phyloP scores from a whole-genome alignment of 2,113 vertebrate species.

The Peromyscus maniculatus region DNA sequence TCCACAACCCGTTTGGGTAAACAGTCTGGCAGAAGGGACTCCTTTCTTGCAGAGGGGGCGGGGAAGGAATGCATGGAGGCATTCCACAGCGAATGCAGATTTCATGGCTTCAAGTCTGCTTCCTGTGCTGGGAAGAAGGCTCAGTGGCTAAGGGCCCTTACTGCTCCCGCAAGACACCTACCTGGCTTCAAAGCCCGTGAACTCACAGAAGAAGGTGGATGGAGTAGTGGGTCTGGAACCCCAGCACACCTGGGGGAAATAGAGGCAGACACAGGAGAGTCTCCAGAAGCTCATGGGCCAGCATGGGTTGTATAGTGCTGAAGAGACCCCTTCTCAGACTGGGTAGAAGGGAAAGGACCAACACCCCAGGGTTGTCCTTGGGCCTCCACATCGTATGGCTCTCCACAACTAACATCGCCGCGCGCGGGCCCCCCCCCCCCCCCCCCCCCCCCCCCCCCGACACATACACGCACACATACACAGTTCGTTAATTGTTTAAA shows the following conservation, averaged over 20 bases:
- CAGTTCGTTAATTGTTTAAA: not conserved
- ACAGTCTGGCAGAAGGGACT: not conserved
- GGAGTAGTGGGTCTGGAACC: too few relatives aligned
- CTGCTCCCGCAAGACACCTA: fast-evolving
- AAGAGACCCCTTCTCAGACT: not conserved
- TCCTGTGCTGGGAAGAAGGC: not conserved
- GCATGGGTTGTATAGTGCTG: not conserved
- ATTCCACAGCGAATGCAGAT: not conserved
- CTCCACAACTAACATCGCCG: too few relatives aligned
- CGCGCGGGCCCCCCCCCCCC: not conserved
- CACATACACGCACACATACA: not conserved
- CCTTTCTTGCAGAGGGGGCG: not conserved
- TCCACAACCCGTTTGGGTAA: not conserved
- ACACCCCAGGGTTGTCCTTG: too few relatives aligned
- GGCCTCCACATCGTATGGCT: not conserved
- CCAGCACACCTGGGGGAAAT: not conserved
- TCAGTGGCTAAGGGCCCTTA: not conserved
- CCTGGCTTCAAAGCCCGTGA: not conserved
- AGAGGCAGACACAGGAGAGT: not conserved
- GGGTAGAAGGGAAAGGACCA: not conserved
- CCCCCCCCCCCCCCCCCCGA: too few relatives aligned
- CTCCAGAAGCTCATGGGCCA: not conserved
- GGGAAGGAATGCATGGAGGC: too few relatives aligned
- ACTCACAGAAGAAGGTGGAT: not conserved
- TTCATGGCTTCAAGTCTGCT: not conserved